Percentiles rank a stretch among this genome's conserved stretches.
Conservation (phyloP, 2,888 invertebrate species). For the Spatulosminthurus flaviceps region DNA sequence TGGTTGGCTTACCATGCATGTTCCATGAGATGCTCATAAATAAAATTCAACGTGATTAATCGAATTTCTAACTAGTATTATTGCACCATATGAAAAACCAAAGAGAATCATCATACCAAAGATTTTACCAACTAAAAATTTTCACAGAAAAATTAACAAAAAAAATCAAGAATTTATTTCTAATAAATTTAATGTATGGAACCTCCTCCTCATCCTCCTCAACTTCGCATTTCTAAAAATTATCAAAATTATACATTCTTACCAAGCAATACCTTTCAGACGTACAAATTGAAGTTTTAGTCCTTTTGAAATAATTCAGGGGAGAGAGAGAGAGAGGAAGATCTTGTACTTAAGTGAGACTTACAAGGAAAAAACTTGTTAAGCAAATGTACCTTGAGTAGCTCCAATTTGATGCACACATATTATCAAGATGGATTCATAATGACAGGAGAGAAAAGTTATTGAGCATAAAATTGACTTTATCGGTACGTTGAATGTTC, state of each 20-base stretch:
- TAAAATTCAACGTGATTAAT: constrained; percentile 37
- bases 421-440: neutral
- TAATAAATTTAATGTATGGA: too few species aligned
- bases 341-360: neutral
- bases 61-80: constrained; percentile 33
- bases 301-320: neutral
- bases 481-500: neutral
- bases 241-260: too few species aligned
- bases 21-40: constrained; percentile 36
- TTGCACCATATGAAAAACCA: too few species aligned
- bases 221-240: too few species aligned
- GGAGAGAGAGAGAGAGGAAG: constrained; percentile 2
- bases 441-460: constrained; percentile 9
- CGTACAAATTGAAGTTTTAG: too few species aligned
- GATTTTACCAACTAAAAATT: too few species aligned
- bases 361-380: constrained; percentile 34
- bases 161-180: too few species aligned
- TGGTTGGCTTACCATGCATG: constrained; percentile 30
- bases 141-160: too few species aligned
- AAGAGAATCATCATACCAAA: too few species aligned
- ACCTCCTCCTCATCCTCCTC: too few species aligned
- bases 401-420: neutral
- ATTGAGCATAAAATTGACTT: constrained; percentile 18
- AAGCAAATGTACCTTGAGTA: constrained; percentile 11
- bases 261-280: too few species aligned